These are phyloP conservation scores for Chloropsis hardwickii DNA, from an alignment of 2,113 vertebrate genomes.

Conservation along the genomic window DNA sequence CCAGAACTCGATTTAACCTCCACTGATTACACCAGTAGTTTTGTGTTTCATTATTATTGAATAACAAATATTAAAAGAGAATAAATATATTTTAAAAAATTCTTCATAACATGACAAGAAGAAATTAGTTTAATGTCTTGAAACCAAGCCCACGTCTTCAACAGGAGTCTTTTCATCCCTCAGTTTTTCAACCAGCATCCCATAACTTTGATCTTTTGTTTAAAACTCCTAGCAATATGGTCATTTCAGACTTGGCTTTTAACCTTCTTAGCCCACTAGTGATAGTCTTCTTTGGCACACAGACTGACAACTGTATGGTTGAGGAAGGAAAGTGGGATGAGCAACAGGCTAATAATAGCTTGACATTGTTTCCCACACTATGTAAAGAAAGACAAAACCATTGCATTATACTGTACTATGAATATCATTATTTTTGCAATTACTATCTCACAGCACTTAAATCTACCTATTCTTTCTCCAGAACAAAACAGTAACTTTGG, in stretches of 20 bases:
- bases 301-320: not conserved
- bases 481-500: not conserved
- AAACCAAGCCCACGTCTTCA: not conserved
- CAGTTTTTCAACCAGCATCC: not conserved
- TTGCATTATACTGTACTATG: fast-evolving
- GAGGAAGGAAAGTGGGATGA: not conserved
- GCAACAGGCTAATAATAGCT: not conserved
- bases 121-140: not conserved
- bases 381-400: not conserved
- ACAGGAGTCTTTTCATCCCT: not conserved
- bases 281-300: not conserved
- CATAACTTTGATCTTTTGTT: not conserved
- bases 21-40: not conserved
- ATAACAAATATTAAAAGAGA: not conserved
- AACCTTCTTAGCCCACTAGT: not conserved
- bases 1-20: not conserved
- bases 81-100: no score
- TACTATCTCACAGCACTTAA: not conserved
- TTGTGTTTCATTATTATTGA: not conserved
- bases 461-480: not conserved
- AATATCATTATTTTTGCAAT: not conserved
- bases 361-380: not conserved
- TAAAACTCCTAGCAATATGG: not conserved
- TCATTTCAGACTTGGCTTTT: not conserved
- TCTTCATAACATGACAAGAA: not conserved